Conservation (phyloP, 2,113 vertebrate species). For the Centropus bengalensis region DNA sequence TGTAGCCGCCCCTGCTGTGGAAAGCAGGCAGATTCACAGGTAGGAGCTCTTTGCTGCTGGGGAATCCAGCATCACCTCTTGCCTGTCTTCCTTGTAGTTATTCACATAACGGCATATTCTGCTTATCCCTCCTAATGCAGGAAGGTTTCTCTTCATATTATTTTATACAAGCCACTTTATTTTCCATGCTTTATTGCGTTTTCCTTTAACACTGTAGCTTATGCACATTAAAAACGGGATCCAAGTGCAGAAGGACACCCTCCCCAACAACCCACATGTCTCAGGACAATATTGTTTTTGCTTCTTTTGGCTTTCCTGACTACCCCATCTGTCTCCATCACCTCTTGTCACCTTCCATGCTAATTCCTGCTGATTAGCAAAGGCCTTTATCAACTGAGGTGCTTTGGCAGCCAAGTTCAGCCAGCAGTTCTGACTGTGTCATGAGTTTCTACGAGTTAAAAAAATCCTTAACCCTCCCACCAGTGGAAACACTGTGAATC, state of each 20-base stretch:
- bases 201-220: not conserved
- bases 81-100: not conserved
- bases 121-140: not conserved
- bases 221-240: conserved; percentile 28
- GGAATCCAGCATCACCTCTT: not conserved
- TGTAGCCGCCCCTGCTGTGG: not conserved
- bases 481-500: conserved; percentile 12
- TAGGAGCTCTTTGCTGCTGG: not conserved
- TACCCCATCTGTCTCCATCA: conserved; percentile 33
- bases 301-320: conserved; percentile 34
- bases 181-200: not conserved
- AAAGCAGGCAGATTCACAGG: not conserved
- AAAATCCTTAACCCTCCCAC: not conserved
- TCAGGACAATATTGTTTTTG: not conserved
- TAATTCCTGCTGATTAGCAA: conserved; percentile 54
- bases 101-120: not conserved
- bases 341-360: conserved; percentile 52
- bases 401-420: conserved; percentile 20
- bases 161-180: not conserved
- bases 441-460: not conserved
- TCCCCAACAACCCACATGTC: not conserved
- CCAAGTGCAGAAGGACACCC: not conserved
- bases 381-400: conserved; percentile 29
- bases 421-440: conserved; percentile 23
- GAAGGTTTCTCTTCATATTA: not conserved